phyloP scores from a whole-genome alignment of 2,888 invertebrate genomes.

The Cartodere bifasciata region DNA sequence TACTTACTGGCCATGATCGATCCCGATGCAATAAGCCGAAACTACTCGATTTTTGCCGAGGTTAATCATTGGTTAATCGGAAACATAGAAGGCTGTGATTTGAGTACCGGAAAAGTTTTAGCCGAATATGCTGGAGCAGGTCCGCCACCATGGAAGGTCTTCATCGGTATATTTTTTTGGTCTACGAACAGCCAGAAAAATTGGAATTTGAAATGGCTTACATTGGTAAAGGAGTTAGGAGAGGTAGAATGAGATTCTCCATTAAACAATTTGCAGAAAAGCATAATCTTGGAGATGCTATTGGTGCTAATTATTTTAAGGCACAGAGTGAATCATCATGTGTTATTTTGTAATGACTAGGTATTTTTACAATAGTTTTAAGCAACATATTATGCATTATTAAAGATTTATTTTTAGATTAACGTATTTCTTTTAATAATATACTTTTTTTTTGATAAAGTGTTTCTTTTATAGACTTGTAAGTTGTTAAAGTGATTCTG shows the following conservation, averaged over 20 bases:
- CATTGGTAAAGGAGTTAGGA: slow-evolving; percentile 37
- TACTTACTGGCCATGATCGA: slow-evolving; percentile 56
- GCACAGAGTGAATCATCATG: too few species aligned
- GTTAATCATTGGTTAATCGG: slow-evolving; percentile 70
- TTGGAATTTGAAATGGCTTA: slow-evolving; percentile 29
- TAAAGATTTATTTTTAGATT: too few species aligned
- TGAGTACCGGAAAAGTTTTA: slow-evolving; percentile 49
- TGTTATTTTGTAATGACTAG: too few species aligned
- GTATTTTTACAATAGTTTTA: too few species aligned
- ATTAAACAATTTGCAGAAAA: slow-evolving; percentile 42
- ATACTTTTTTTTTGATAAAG: not conserved
- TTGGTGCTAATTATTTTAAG: slow-evolving; percentile 48
- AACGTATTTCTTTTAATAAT: not conserved
- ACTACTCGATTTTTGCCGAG: slow-evolving; percentile 54
- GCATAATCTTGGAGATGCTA: slow-evolving; percentile 43
- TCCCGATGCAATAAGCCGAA: slow-evolving; percentile 65
- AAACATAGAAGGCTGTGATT: slow-evolving; percentile 53
- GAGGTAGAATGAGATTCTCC: slow-evolving; percentile 44
- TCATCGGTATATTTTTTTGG: slow-evolving; percentile 58
- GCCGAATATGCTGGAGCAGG: slow-evolving; percentile 53
- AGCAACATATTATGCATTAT: too few species aligned
- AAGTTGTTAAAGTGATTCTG: slow-evolving; percentile 15
- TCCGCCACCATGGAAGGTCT: slow-evolving; percentile 59
- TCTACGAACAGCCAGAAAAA: slow-evolving; percentile 53
- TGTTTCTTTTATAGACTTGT: not conserved